A percentile compares a stretch with the other conserved stretches of the same genome.
These are phyloP conservation scores for Sebastes nivosus DNA, from an alignment of 2,797 vertebrate genomes.

Conservation along the genomic window DNA sequence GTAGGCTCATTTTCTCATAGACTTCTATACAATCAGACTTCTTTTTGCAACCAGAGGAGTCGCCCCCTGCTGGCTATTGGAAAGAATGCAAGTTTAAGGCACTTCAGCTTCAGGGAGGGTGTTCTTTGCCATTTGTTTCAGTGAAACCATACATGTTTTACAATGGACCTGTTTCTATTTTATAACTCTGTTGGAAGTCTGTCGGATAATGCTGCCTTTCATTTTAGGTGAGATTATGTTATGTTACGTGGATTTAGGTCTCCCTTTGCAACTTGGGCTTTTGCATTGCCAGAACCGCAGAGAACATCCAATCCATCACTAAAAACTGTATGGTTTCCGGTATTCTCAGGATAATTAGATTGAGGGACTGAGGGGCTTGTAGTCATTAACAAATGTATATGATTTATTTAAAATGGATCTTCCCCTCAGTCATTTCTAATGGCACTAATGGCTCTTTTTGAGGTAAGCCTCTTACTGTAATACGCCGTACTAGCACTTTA, in stretches of 20 bases:
- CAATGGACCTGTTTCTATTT: neutral
- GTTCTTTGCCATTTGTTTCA: neutral
- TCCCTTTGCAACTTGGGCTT: neutral
- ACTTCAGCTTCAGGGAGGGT: no score
- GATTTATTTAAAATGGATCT: constrained; percentile 14
- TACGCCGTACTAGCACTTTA: neutral
- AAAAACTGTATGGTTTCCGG: neutral
- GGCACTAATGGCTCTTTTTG: neutral
- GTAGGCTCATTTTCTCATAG: no score
- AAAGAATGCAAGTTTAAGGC: no score
- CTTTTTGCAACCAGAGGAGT: no score
- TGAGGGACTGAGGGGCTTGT: neutral
- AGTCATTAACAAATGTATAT: constrained; percentile 17
- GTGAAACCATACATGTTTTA: neutral
- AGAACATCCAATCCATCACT: constrained; percentile 11
- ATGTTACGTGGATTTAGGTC: neutral
- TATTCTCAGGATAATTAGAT: constrained; percentile 2
- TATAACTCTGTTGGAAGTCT: neutral
- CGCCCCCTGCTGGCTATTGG: no score
- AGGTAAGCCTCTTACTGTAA: neutral
- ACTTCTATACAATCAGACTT: no score
- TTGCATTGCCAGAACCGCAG: neutral
- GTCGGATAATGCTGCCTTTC: neutral
- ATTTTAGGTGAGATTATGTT: neutral
- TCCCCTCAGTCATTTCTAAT: neutral